Evolutionary conservation across 2,113 vertebrate species (phyloP).

Genomic region (Pomatorhinus ruficollis): DNA sequence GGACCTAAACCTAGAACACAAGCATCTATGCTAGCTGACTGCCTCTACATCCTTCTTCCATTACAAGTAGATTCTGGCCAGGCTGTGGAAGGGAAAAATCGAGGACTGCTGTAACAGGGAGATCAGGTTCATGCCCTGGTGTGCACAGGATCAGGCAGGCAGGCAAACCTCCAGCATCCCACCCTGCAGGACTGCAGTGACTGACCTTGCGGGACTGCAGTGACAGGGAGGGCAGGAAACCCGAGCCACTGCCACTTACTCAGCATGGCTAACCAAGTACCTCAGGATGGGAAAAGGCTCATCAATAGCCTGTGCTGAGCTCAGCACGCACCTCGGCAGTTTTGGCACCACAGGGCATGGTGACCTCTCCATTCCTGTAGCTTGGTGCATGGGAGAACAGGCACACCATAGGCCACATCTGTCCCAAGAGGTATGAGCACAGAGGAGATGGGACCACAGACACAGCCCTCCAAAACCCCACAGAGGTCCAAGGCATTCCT

Average conservation of each 20-base stretch:
- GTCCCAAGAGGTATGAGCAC: not conserved
- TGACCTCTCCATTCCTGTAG: not conserved
- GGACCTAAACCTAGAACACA: not conserved
- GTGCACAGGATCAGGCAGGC: not conserved
- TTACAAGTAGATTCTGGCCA: not conserved
- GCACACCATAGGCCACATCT: not conserved
- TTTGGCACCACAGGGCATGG: not conserved
- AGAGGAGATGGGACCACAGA: not conserved
- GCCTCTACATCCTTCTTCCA: not conserved
- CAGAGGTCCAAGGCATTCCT: not conserved
- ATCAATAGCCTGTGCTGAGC: not conserved
- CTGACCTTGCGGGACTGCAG: not conserved
- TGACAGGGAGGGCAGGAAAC: not conserved
- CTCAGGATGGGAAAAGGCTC: not conserved
- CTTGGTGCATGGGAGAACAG: not conserved
- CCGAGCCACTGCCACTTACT: not conserved
- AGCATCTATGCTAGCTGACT: not conserved
- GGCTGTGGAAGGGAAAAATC: not conserved
- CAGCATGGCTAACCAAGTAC: not conserved
- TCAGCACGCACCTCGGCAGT: not conserved
- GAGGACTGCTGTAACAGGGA: rapidly evolving
- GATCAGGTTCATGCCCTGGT: not conserved
- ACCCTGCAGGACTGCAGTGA: not conserved
- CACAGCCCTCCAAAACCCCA: not conserved
- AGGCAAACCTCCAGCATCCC: not conserved